These are phyloP conservation scores for Darevskia mixta DNA, from an alignment of 2,797 vertebrate genomes.

Conservation along the genomic window DNA sequence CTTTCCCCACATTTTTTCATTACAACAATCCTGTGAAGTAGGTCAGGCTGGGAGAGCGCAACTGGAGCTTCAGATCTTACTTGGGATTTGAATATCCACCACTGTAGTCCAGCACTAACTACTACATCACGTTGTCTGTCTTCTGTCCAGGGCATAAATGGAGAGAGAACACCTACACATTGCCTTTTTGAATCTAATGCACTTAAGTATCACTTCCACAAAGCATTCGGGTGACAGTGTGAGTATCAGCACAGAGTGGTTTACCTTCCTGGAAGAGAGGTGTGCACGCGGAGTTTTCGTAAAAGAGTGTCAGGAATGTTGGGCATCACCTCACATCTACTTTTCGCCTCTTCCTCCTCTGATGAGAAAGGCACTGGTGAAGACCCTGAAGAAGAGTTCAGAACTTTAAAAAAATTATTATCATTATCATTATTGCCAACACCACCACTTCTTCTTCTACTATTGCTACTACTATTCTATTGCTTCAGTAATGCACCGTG, in stretches of 20 bases:
- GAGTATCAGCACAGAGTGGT: background rate
- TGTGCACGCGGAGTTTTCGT: slow-evolving; percentile 93
- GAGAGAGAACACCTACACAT: background rate
- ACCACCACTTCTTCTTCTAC: no score
- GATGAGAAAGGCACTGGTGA: slow-evolving; percentile 75
- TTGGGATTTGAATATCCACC: background rate
- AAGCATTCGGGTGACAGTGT: background rate
- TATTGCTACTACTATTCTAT: background rate
- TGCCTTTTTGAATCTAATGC: background rate
- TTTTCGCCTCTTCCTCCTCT: slow-evolving; percentile 83
- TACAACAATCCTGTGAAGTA: background rate
- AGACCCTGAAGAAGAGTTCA: slow-evolving; percentile 76
- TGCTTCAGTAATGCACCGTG: background rate
- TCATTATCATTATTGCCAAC: background rate
- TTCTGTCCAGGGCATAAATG: background rate
- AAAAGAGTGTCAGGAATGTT: slow-evolving; percentile 96
- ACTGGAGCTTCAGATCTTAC: background rate
- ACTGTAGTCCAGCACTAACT: background rate
- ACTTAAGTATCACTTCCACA: background rate
- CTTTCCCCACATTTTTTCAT: background rate
- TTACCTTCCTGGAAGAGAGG: slow-evolving; percentile 91
- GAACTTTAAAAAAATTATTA: background rate
- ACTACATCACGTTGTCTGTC: no score
- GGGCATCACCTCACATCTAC: slow-evolving; percentile 90
- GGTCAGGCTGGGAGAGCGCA: background rate